Percentiles rank a stretch among this genome's conserved stretches.
These are phyloP conservation scores for Poeciliopsis prolifica DNA, from an alignment of 2,113 vertebrate species.

Conservation along the genomic window DNA sequence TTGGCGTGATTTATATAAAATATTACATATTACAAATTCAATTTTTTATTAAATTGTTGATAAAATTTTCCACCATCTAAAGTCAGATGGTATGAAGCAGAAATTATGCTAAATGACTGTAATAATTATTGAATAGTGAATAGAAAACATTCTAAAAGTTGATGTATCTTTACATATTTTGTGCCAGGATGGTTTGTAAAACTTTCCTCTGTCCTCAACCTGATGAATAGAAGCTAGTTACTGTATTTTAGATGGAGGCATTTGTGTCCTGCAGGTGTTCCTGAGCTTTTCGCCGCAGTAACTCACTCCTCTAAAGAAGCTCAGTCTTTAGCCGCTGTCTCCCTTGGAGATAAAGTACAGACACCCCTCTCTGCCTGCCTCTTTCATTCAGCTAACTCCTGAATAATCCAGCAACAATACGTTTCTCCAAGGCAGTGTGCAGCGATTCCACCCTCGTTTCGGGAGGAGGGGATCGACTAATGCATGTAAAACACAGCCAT, in stretches of 20 bases:
- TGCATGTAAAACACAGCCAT: slow-evolving; percentile 83
- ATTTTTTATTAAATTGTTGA: too few relatives aligned
- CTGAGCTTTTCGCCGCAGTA: slow-evolving; percentile 49
- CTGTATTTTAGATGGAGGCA: slow-evolving; percentile 16
- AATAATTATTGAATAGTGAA: too few relatives aligned
- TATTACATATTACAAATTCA: too few relatives aligned
- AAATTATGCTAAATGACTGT: too few relatives aligned
- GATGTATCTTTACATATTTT: too few relatives aligned
- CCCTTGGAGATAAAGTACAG: slow-evolving; percentile 85
- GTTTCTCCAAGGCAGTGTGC: slow-evolving; percentile 84
- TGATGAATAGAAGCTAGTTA: slow-evolving; percentile 29
- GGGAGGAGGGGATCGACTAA: slow-evolving; percentile 82
- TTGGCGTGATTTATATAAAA: too few relatives aligned
- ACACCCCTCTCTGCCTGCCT: slow-evolving; percentile 60
- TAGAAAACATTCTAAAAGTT: too few relatives aligned
- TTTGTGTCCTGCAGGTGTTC: slow-evolving; percentile 72
- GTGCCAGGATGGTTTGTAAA: too few relatives aligned
- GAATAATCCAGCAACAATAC: slow-evolving; percentile 92
- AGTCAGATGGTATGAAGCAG: too few relatives aligned
- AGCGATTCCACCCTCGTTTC: slow-evolving; percentile 69
- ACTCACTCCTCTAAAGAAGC: slow-evolving; percentile 72
- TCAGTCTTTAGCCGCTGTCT: slow-evolving; percentile 60
- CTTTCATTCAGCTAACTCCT: slow-evolving; percentile 77
- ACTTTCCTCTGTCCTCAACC: neutral
- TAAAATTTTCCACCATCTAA: too few relatives aligned